phyloP scores from a whole-genome alignment of 2,888 invertebrate genomes.

The Cybosia mesomella region DNA sequence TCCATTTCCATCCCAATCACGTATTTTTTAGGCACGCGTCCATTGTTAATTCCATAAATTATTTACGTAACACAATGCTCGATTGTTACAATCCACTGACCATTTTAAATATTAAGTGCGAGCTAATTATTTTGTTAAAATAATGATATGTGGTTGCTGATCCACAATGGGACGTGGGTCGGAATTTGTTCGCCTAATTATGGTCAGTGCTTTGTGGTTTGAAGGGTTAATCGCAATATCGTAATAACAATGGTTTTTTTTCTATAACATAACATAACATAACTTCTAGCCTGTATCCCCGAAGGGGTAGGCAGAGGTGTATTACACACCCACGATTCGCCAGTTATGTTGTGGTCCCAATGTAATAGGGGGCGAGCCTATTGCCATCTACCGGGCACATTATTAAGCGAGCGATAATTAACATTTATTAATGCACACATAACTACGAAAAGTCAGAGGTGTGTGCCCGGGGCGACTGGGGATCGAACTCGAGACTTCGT shows the following conservation, averaged over 20 bases:
- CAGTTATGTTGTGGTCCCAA: no score
- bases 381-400: no score
- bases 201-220: slow-evolving; percentile 55
- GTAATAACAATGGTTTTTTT: slow-evolving; percentile 32
- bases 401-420: no score
- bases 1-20: slow-evolving; percentile 64
- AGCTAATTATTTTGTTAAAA: slow-evolving; percentile 81
- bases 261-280: no score
- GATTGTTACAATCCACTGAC: slow-evolving; percentile 66
- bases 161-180: slow-evolving; percentile 60
- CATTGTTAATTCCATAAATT: slow-evolving; percentile 71
- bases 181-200: slow-evolving; percentile 62
- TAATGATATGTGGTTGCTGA: slow-evolving; percentile 67
- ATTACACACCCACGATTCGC: no score
- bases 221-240: slow-evolving; percentile 45
- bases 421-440: no score
- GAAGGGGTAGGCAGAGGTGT: no score
- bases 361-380: no score
- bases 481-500: no score
- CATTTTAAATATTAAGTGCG: slow-evolving; percentile 69
- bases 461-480: no score
- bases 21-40: slow-evolving; percentile 70
- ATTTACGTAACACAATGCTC: slow-evolving; percentile 69
- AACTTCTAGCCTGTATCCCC: no score
- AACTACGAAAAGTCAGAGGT: no score